Conservation (phyloP, 2,888 invertebrate genomes). For the Pseudococcus viburni region DNA sequence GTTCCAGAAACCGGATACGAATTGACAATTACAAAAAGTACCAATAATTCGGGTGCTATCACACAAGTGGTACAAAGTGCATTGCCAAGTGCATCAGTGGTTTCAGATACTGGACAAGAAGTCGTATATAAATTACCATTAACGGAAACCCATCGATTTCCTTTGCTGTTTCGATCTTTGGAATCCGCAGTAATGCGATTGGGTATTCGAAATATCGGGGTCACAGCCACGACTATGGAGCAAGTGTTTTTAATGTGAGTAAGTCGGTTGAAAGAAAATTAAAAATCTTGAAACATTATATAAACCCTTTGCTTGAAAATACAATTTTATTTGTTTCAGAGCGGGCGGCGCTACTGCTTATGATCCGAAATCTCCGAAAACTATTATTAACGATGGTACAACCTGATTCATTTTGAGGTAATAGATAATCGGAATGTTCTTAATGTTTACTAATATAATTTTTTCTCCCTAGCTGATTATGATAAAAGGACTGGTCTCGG, state of each 20-base stretch:
- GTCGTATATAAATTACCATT: conserved; percentile 76
- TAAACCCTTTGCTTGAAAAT: too few relatives aligned
- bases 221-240: conserved; percentile 91
- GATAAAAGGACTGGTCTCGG: neutral
- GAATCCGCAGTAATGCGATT: conserved; percentile 76
- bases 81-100: neutral
- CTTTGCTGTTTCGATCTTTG: conserved; percentile 77
- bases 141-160: conserved; percentile 75
- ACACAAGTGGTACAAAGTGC: conserved; percentile 71
- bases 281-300: too few relatives aligned
- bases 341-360: too few relatives aligned
- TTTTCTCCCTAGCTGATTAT: neutral
- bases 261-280: too few relatives aligned
- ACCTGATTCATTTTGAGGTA: neutral
- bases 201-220: conserved; percentile 84
- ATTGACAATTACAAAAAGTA: conserved; percentile 74
- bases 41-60: conserved; percentile 69
- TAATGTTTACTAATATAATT: too few relatives aligned
- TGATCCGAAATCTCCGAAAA: too few relatives aligned
- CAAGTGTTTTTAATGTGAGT: conserved; percentile 88
- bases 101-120: conserved; percentile 71
- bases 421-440: neutral
- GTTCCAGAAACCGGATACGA: conserved; percentile 80
- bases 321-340: neutral
- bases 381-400: too few relatives aligned